Base-by-base conservation (phyloP, 2,113 vertebrate species). In the Patagioenas fasciata region DNA sequence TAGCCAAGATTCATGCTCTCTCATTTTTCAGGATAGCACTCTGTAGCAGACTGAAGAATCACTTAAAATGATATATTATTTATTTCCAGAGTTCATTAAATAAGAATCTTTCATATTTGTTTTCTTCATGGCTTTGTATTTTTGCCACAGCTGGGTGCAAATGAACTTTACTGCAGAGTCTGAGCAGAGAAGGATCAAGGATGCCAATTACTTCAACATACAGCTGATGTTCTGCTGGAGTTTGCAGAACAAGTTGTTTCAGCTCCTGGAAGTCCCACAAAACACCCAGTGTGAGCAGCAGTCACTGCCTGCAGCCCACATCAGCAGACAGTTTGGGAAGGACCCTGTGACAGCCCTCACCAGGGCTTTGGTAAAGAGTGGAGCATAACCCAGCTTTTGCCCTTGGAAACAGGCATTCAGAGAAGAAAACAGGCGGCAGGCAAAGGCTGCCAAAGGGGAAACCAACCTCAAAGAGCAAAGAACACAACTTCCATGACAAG, bases 21-120 rank as follows among this genome's bases (percentile, higher is more conserved):
- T 65, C 62, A 8, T 31, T 36, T 81, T 51, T 96, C 72, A 78
- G 72, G 57, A 32, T 25, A 72, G 31, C 82, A 81, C 26, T 89
- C 53, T 47, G 18, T 5, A 73, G 57, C 60, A 80, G 61, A 61
- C 80, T 79, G 83, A 89, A 91, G 75, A 91, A 62, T 60, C 67
- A 77, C 80, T 90, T 91, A 78, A 87, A 81, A 31, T 69, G 31
- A 85, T 38, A 15, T 58, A 83, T 94, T 85, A 91, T 84, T 94
- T 24, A 89, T 91, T 91, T 67, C 34, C 85, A 83, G 75, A 88
- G 71, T 66, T 85, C 85, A 88, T 83, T 94, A 88, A 88, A 73
- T 89, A 88, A 73, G 42, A 29, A 77, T 51, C 38, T 94, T 78
- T 51, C 26, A 16, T 75, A 81, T 86, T 88, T 83, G 32, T 84